These are phyloP conservation scores for Dromaius novaehollandiae DNA, from an alignment of 2,113 vertebrate genomes.

Conservation along the genomic window DNA sequence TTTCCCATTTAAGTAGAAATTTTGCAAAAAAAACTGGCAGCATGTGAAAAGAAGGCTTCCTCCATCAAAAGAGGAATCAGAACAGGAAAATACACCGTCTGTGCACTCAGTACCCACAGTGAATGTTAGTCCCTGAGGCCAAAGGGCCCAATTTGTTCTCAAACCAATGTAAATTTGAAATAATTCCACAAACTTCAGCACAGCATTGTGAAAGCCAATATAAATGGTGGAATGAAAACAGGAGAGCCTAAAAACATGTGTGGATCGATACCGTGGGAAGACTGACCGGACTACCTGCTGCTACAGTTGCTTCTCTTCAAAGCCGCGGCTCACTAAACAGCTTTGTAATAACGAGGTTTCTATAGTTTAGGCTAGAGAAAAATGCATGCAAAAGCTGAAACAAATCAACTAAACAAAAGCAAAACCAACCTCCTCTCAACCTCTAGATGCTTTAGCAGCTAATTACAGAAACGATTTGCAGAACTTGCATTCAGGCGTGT, in stretches of 20 bases:
- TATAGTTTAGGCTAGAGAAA: neutral
- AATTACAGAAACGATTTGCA: neutral
- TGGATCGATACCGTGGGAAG: neutral
- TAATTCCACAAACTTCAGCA: neutral
- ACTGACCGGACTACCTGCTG: neutral
- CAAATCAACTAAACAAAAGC: neutral
- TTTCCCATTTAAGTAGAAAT: neutral
- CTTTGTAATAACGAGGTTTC: neutral
- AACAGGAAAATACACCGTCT: neutral
- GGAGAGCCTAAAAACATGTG: neutral
- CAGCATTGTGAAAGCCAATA: neutral
- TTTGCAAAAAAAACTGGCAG: neutral
- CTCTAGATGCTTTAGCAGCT: neutral
- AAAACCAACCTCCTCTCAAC: neutral
- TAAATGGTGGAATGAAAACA: neutral
- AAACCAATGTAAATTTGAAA: neutral
- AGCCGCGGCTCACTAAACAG: neutral
- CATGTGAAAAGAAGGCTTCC: rapidly evolving
- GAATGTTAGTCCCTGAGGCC: neutral
- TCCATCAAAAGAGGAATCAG: neutral
- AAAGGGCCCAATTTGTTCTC: neutral
- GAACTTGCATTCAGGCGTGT: neutral
- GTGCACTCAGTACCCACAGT: neutral
- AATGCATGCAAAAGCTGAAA: neutral
- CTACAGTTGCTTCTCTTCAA: neutral